Conservation (phyloP, 1,140 invertebrate species). For the Helicoverpa zea region DNA sequence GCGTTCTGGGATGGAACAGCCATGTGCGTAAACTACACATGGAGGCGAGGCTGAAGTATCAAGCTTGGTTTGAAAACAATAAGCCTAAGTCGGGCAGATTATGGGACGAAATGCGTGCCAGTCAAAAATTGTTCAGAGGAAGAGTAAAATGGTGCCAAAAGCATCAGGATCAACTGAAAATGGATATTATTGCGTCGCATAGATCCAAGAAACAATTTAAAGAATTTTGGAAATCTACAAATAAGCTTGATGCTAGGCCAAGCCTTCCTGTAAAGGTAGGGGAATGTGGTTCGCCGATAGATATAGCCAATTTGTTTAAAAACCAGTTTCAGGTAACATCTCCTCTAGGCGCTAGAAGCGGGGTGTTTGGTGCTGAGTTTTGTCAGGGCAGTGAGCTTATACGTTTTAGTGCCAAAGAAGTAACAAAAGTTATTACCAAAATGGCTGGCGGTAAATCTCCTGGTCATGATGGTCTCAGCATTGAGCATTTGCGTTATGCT, state of each 20-base stretch:
- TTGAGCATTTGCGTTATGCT: slow-evolving; percentile 22
- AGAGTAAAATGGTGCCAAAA: slow-evolving; percentile 6
- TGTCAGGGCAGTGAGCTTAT: background rate
- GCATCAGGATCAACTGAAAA: background rate
- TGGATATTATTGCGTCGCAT: background rate
- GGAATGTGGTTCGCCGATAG: no score
- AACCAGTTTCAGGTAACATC: background rate
- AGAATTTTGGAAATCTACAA: slow-evolving; percentile 1
- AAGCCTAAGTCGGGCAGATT: background rate
- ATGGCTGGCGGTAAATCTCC: slow-evolving; percentile 41
- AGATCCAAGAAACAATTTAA: background rate
- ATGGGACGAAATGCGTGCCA: background rate
- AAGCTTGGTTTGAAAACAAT: background rate
- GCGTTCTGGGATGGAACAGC: background rate
- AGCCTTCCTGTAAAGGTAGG: background rate
- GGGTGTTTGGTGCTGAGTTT: background rate
- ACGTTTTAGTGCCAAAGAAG: background rate
- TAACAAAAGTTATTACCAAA: background rate
- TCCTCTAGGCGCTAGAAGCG: background rate
- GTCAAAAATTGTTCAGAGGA: background rate
- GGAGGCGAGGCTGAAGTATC: background rate
- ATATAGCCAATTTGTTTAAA: background rate
- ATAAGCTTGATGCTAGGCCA: background rate
- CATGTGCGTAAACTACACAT: no score
- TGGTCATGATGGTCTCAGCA: slow-evolving; percentile 10